Percentiles rank a stretch among this genome's conserved stretches.
These are phyloP conservation scores for Isotomurus palustris DNA, from an alignment of 2,888 invertebrate genomes.

Conservation along the genomic window DNA sequence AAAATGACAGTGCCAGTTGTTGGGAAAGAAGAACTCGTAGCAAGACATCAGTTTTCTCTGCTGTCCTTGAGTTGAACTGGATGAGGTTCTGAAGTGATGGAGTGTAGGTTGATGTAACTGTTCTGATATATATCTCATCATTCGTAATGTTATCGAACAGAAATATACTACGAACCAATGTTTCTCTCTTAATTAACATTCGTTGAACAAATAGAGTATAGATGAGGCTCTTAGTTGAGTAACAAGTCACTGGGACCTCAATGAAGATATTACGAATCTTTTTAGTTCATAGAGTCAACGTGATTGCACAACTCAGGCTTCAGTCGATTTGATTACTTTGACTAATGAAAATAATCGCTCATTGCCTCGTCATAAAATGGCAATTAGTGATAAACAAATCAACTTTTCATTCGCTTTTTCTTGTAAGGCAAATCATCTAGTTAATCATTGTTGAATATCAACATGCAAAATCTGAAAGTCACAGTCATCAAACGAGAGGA, in stretches of 20 bases:
- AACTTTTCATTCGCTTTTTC: conserved; percentile 38
- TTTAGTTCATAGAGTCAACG: too few relatives aligned
- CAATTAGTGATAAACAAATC: conserved; percentile 32
- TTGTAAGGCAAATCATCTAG: conserved; percentile 40
- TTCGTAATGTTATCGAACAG: too few relatives aligned
- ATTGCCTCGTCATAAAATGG: conserved; percentile 31
- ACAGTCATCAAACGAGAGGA: too few relatives aligned
- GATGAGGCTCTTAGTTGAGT: neutral
- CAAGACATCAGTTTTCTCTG: too few relatives aligned
- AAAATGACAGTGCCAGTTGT: too few relatives aligned
- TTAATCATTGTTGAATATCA: conserved; percentile 33
- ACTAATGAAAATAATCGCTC: conserved; percentile 31
- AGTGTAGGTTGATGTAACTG: neutral
- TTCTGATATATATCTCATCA: neutral
- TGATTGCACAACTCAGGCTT: conserved; percentile 26
- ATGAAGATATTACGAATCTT: too few relatives aligned
- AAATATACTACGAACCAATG: conserved; percentile 4
- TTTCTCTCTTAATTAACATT: neutral
- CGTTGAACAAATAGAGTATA: too few relatives aligned
- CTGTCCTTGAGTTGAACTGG: conserved; percentile 30
- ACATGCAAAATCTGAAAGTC: conserved; percentile 31
- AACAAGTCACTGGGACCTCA: too few relatives aligned
- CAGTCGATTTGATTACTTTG: conserved; percentile 24
- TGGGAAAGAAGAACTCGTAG: too few relatives aligned
- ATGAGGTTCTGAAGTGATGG: conserved; percentile 15